phyloP scores from a whole-genome alignment of 2,888 invertebrate genomes.

The Ochropacha duplaris region DNA sequence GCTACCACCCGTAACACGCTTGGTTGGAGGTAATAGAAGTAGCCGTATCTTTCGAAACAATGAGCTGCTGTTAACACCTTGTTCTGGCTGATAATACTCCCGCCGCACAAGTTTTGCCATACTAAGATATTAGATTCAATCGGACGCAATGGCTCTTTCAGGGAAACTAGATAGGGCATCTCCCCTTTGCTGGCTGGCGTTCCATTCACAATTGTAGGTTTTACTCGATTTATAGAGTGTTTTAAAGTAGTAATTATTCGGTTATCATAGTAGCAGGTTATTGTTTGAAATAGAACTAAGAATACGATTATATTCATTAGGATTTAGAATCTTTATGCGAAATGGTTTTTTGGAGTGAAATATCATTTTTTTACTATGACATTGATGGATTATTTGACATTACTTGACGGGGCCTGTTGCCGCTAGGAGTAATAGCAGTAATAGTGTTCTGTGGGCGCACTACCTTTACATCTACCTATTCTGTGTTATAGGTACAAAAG shows the following conservation, averaged over 20 bases:
- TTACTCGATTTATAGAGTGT: slow-evolving; percentile 42
- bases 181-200: slow-evolving; percentile 35
- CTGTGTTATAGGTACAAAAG: too few relatives aligned
- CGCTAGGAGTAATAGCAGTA: too few relatives aligned
- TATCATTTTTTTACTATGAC: not conserved
- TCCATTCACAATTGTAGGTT: slow-evolving; percentile 54
- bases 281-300: slow-evolving; percentile 21
- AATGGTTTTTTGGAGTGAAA: not conserved
- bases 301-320: slow-evolving; percentile 36
- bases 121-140: slow-evolving; percentile 13
- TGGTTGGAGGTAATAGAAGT: slow-evolving; percentile 36
- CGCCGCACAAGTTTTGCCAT: slow-evolving; percentile 63
- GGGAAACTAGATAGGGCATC: slow-evolving; percentile 59
- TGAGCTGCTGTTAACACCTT: slow-evolving; percentile 63
- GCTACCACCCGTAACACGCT: slow-evolving; percentile 45
- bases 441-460: too few relatives aligned
- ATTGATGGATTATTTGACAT: not conserved
- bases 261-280: slow-evolving; percentile 32
- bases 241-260: slow-evolving; percentile 56
- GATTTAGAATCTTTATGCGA: slow-evolving; percentile 19
- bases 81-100: slow-evolving; percentile 48
- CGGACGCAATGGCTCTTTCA: slow-evolving; percentile 42
- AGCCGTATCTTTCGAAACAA: slow-evolving; percentile 59
- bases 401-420: too few relatives aligned
- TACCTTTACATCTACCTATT: too few relatives aligned